Evolutionary conservation across 2,797 vertebrate genomes (phyloP).

Genomic region (Babyrousa celebensis): DNA sequence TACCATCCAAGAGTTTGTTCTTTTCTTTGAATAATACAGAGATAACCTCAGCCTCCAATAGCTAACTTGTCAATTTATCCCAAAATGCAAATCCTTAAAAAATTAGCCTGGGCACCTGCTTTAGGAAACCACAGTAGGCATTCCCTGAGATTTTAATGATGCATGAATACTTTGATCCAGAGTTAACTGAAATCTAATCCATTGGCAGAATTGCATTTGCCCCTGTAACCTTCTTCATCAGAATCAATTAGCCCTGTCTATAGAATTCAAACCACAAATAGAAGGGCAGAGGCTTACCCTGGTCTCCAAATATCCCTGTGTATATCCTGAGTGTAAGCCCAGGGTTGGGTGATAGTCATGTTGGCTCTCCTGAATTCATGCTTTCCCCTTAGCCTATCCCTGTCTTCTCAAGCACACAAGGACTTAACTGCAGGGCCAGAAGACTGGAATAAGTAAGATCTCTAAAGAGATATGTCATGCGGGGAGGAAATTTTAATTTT

Average conservation of each 20-base stretch:
- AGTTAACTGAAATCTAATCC: slow-evolving; percentile 75
- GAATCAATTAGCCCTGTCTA: slow-evolving; percentile 51
- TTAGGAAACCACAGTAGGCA: slow-evolving; percentile 57
- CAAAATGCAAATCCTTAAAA: slow-evolving; percentile 71
- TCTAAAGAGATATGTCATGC: not conserved
- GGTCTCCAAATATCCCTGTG: not conserved
- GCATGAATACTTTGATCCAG: slow-evolving; percentile 72
- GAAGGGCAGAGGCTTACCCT: not conserved
- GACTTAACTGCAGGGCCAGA: not conserved
- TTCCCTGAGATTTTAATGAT: slow-evolving; percentile 66
- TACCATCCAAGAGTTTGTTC: slow-evolving; percentile 36
- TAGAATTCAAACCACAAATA: slow-evolving; percentile 9
- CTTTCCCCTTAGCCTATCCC: not conserved
- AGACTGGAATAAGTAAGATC: not conserved
- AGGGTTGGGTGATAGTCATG: not conserved
- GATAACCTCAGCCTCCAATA: slow-evolving; percentile 63
- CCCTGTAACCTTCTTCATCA: slow-evolving; percentile 54
- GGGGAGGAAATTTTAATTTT: not conserved
- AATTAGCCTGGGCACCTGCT: slow-evolving; percentile 57
- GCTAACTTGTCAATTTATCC: slow-evolving; percentile 37
- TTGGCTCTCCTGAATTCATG: not conserved
- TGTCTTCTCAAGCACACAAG: not conserved
- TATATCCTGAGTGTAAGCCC: not conserved
- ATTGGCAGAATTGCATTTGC: slow-evolving; percentile 79
- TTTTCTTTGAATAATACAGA: slow-evolving; percentile 65